phyloP scores from a whole-genome alignment of 2,113 vertebrate species.

The Heloderma charlesbogerti region DNA sequence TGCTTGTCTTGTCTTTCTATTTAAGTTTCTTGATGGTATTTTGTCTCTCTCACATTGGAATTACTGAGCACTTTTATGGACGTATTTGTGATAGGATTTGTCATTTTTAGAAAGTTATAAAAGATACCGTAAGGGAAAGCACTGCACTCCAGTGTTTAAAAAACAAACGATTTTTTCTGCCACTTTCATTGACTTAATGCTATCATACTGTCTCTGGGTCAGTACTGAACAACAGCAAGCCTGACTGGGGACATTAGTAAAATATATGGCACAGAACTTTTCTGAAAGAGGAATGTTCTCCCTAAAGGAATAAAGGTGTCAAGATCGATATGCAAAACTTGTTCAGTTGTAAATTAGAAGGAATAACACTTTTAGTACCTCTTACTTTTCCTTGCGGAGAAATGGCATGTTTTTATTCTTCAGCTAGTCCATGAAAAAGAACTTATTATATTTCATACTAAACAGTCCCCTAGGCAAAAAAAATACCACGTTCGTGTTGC shows the following conservation, averaged over 20 bases:
- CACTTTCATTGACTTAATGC: conserved; percentile 35
- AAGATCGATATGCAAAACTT: conserved; percentile 20
- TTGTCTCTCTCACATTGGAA: not conserved
- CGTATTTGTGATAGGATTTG: not conserved
- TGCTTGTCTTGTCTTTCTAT: not conserved
- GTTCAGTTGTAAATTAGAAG: not conserved
- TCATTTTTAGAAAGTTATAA: not conserved
- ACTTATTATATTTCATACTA: not conserved
- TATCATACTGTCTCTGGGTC: not conserved
- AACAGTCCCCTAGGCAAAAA: not conserved
- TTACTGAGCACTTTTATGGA: not conserved
- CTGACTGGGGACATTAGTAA: not conserved
- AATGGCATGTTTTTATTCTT: not conserved
- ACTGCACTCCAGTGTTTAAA: not conserved
- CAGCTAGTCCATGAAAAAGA: not conserved
- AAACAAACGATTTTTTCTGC: not conserved
- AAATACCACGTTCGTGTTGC: no score
- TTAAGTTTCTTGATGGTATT: not conserved
- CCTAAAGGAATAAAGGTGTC: not conserved
- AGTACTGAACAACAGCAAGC: conserved; percentile 26
- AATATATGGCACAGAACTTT: not conserved
- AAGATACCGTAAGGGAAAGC: conserved; percentile 1
- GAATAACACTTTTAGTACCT: not conserved
- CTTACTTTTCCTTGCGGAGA: not conserved
- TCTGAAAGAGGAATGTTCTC: not conserved